Base-by-base conservation (phyloP, 2,113 vertebrate species). In the Callaeas wilsoni region DNA sequence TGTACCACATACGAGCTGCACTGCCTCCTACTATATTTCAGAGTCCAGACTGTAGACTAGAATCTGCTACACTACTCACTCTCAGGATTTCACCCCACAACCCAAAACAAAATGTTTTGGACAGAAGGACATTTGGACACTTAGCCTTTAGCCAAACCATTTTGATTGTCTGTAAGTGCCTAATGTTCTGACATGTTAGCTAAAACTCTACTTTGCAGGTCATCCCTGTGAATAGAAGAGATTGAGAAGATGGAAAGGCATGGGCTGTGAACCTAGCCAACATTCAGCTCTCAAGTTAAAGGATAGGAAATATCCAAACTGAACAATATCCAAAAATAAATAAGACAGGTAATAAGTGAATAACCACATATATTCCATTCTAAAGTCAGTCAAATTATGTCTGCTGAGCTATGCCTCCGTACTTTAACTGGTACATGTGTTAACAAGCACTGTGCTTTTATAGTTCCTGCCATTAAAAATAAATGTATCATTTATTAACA, bases 401-500 rank as follows among this genome's bases (percentile, higher is more conserved):
- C 8, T 63, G 74, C 42, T 65, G 49, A 90, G 84, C 64, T 87
- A 55, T 27, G 30, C 13, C 14, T 82, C 49, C 32, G 32, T 63
- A 89, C 50, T 87, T 88, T 59, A 92, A 70, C 19, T 55, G 56
- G 78, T 75, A 80, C 41, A 88, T 35, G 41, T 91, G 79, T 84
- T 94, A 93, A 93, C 78, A 88, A 87, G 71, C 65, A 78, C 44
- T 21, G 21, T 32, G 64, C 30, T 92, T 94, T 92, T 78, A 95
- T 22, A 89, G 69, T 76, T 96, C 83, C 67, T 75, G 74, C 29
- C 80, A 93, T 82, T 84, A 97, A 95, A 94, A 91, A 80, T 20
- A 83, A 87, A 90, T 14, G 16, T 8, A 68, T 68, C 8, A 64
- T 77, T 89, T 94, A 87, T 75, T 93, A 94, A 62, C 70, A 63